phyloP scores from a whole-genome alignment of 2,888 invertebrate species.

The Margaritifera margaritifera region DNA sequence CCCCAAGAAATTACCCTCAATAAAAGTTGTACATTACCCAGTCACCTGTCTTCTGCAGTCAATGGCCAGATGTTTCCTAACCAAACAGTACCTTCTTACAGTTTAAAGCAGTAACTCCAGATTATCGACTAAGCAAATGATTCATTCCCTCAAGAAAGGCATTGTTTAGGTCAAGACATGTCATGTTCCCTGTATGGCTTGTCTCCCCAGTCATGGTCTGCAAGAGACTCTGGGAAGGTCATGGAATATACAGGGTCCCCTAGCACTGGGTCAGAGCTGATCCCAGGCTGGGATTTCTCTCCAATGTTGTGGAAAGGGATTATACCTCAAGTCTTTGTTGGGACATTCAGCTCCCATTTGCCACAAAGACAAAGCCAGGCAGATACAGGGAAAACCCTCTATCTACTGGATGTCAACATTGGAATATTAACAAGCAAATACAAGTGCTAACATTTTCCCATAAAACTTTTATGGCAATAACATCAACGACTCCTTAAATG shows the following conservation, averaged over 20 bases:
- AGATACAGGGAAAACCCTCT: conserved; percentile 16
- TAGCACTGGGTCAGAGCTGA: conserved; percentile 35
- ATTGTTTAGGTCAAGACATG: too few relatives aligned
- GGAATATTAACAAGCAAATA: background rate
- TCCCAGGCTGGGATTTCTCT: conserved; percentile 43
- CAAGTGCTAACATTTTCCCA: too few relatives aligned
- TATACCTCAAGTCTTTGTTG: conserved; percentile 41
- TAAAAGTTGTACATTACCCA: too few relatives aligned
- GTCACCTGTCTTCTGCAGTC: too few relatives aligned
- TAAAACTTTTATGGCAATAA: too few relatives aligned
- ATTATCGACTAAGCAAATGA: too few relatives aligned
- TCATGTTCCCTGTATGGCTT: conserved; percentile 63
- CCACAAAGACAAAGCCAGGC: conserved; percentile 31
- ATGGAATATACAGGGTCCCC: conserved; percentile 64
- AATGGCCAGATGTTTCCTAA: too few relatives aligned
- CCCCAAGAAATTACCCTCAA: background rate
- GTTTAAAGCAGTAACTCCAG: too few relatives aligned
- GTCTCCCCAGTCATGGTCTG: conserved; percentile 54
- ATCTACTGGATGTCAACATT: conserved; percentile 26
- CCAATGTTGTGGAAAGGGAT: conserved; percentile 61
- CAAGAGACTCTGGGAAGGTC: conserved; percentile 37
- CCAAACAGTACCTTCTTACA: too few relatives aligned
- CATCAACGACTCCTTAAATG: too few relatives aligned
- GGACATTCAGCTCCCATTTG: conserved; percentile 38
- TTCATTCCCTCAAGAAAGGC: too few relatives aligned